Percentiles rank a stretch among this genome's conserved stretches.
Conservation (phyloP, 2,113 vertebrate species). For the Equus quagga region DNA sequence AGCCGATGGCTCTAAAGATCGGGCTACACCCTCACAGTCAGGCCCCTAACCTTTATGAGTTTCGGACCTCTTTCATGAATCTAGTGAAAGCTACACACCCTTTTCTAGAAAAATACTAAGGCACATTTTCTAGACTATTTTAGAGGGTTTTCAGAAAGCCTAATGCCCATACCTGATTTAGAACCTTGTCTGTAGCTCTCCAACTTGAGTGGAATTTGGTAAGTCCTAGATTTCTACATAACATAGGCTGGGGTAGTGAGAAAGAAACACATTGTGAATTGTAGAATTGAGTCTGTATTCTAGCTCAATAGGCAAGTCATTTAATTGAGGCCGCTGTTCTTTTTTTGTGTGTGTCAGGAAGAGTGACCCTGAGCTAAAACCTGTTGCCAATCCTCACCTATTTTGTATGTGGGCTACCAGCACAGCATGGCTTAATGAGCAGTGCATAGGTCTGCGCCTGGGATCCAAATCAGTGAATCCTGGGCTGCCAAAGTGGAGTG, state of each 20-base stretch:
- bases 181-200: slow-evolving; percentile 33
- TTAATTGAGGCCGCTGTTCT: not conserved
- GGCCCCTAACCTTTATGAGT: not conserved
- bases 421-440: no score
- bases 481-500: no score
- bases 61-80: not conserved
- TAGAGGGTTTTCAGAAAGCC: slow-evolving; percentile 13
- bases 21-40: not conserved
- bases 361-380: no score
- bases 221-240: slow-evolving; percentile 41
- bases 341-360: no score
- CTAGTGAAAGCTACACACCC: not conserved
- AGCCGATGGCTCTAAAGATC: not conserved
- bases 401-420: no score
- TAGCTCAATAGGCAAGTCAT: not conserved
- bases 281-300: not conserved
- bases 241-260: not conserved
- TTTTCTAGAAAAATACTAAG: slow-evolving; percentile 7
- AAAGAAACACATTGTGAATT: slow-evolving; percentile 24
- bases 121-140: not conserved
- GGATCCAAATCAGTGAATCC: no score
- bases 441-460: no score
- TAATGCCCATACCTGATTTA: slow-evolving; percentile 30
- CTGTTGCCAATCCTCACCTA: no score
- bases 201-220: slow-evolving; percentile 35